Evolutionary conservation across 2,888 invertebrate species (phyloP).

Genomic region (Brachyopa scutellaris): DNA sequence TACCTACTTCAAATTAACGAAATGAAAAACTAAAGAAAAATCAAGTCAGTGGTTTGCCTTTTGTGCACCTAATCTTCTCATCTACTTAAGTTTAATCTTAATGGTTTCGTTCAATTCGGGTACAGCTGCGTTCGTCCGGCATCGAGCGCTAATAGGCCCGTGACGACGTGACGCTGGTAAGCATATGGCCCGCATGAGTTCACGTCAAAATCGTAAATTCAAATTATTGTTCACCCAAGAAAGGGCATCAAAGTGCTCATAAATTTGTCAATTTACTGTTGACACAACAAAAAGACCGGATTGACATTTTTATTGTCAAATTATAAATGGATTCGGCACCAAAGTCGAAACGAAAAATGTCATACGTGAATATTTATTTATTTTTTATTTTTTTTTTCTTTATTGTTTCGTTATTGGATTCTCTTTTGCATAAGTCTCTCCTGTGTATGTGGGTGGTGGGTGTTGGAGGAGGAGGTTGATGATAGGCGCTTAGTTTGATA

Average conservation of each 20-base stretch:
- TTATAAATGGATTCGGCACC: slow-evolving; percentile 66
- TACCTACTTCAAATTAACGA: no score
- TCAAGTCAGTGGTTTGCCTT: background rate
- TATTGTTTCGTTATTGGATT: slow-evolving; percentile 12
- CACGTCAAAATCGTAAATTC: slow-evolving; percentile 70
- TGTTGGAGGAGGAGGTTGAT: background rate
- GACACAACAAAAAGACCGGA: slow-evolving; percentile 72
- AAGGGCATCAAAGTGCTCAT: slow-evolving; percentile 71
- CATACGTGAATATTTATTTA: slow-evolving; percentile 22
- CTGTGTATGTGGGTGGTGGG: background rate
- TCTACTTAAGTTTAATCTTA: slow-evolving; percentile 62
- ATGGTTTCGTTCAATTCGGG: slow-evolving; percentile 53
- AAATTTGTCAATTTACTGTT: slow-evolving; percentile 73
- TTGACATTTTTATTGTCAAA: slow-evolving; percentile 72
- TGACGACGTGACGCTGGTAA: background rate
- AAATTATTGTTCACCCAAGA: slow-evolving; percentile 71
- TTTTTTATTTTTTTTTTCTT: slow-evolving; percentile 3
- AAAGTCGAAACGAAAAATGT: slow-evolving; percentile 6
- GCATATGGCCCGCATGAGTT: slow-evolving; percentile 63
- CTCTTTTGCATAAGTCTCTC: background rate
- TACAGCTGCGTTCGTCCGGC: slow-evolving; percentile 15
- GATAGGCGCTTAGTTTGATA: slow-evolving; percentile 32
- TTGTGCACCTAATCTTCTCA: slow-evolving; percentile 40
- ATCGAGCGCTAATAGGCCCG: slow-evolving; percentile 23
- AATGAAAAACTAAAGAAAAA: slow-evolving; percentile 13